Conservation (phyloP, 2,888 invertebrate species). For the Cosmopolites sordidus region DNA sequence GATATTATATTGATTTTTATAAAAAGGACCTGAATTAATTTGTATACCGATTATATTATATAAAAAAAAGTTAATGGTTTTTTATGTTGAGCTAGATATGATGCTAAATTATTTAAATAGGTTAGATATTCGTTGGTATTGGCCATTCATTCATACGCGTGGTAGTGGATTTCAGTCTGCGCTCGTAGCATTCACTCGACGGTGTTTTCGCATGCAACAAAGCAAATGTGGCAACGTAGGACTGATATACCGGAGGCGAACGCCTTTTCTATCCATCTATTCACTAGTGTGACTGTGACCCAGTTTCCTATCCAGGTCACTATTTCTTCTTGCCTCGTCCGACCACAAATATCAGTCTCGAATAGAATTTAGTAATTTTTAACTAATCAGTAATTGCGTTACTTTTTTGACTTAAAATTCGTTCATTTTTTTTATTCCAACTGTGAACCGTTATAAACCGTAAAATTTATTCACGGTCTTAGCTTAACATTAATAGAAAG, state of each 20-base stretch:
- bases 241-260: conserved; percentile 18
- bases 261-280: conserved; percentile 22
- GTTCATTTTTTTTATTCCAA: no score
- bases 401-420: not conserved
- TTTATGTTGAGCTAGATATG: no score
- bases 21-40: no score
- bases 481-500: not conserved
- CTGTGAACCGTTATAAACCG: conserved; percentile 4
- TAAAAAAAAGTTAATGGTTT: no score
- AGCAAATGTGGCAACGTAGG: conserved; percentile 14
- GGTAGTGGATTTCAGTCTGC: no score
- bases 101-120: no score
- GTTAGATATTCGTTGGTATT: no score
- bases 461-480: conserved; percentile 15
- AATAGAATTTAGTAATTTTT: conserved; percentile 33
- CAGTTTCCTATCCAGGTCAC: conserved; percentile 47
- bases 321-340: conserved; percentile 43
- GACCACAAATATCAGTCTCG: conserved; percentile 42
- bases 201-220: not conserved
- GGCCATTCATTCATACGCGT: no score
- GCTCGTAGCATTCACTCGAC: no score
- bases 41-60: no score
- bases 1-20: no score
- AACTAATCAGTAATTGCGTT: conserved; percentile 22
- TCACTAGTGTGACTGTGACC: conserved; percentile 44